phyloP scores from a whole-genome alignment of 2,797 vertebrate genomes.

The Cryptoblepharus egeriae region DNA sequence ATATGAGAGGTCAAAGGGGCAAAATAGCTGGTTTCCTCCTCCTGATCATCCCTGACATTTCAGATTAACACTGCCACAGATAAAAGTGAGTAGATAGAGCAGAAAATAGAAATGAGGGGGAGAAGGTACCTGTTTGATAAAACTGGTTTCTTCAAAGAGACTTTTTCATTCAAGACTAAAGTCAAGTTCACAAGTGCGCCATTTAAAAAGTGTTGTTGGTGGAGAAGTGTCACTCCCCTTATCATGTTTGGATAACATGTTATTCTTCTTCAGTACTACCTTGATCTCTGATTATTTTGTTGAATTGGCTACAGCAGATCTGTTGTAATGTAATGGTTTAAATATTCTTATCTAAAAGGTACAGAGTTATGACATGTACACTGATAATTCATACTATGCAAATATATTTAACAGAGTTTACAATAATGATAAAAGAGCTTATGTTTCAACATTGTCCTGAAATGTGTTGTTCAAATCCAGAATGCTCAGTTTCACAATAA shows the following conservation, averaged over 20 bases:
- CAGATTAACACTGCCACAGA: constrained; percentile 35
- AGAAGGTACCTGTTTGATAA: constrained; percentile 38
- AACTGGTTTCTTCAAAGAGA: background rate
- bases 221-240: background rate
- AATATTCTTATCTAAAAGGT: too few relatives aligned
- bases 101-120: constrained; percentile 51
- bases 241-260: background rate
- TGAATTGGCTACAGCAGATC: background rate
- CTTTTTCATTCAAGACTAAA: background rate
- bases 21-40: constrained; percentile 43
- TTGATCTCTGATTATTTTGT: background rate
- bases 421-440: too few relatives aligned
- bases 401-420: too few relatives aligned
- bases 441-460: too few relatives aligned
- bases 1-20: constrained; percentile 26
- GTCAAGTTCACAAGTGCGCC: background rate
- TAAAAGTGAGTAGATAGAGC: constrained; percentile 47
- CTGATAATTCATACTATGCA: too few relatives aligned
- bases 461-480: too few relatives aligned
- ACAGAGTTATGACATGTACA: too few relatives aligned
- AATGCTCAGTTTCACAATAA: too few relatives aligned
- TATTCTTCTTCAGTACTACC: background rate
- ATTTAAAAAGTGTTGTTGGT: background rate
- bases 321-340: too few relatives aligned
- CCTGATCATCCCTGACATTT: constrained; percentile 32